Base-by-base conservation (phyloP, 2,113 vertebrate species). In the Burhinus bistriatus region DNA sequence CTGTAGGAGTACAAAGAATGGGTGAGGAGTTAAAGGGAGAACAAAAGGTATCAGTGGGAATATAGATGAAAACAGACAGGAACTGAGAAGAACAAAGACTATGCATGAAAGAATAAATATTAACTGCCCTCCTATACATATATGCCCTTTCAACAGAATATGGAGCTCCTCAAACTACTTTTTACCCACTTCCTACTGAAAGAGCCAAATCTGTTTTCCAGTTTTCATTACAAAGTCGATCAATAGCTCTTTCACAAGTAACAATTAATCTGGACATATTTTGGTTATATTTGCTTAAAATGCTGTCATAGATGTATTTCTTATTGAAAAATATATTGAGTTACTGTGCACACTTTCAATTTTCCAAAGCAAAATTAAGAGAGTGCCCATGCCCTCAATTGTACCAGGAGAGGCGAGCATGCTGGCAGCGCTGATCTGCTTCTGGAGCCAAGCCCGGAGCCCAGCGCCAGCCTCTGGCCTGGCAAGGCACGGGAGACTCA, bases 21-120 rank as follows among this genome's bases (percentile, higher is more conserved):
- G 87, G 73, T 71, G 77, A 94, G 69, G 86, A 96, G 73, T 92
- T 95, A 97, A 95, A 94, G 81, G 77, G 57, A 95, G 77, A 95
- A 95, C 72, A 95, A 93, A 97, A 95, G 76, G 36, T 36, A 87
- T 89, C 92, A 38, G 27, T 65, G 77, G 86, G 89, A 95, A 93
- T 95, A 68, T 12, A 95, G 95, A 95, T 95, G 71, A 92, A 95
- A 96, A 95, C 77, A 72, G 83, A 57, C 77, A 95, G 80, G 59
- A 95, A 68, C 77, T 42, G 52, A 87, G 40, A 82, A 89, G 86
- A 90, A 90, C 52, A 96, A 95, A 91, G 89, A 78, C 34, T 45
- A 40, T 3, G 30, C 70, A 90, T 90, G 71, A 92, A 97, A 95
- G 79, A 97, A 89, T 82, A 93, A 95, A 95, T 92, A 95, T 94